phyloP scores from a whole-genome alignment of 2,888 invertebrate genomes.

The Diplolepis rosae region DNA sequence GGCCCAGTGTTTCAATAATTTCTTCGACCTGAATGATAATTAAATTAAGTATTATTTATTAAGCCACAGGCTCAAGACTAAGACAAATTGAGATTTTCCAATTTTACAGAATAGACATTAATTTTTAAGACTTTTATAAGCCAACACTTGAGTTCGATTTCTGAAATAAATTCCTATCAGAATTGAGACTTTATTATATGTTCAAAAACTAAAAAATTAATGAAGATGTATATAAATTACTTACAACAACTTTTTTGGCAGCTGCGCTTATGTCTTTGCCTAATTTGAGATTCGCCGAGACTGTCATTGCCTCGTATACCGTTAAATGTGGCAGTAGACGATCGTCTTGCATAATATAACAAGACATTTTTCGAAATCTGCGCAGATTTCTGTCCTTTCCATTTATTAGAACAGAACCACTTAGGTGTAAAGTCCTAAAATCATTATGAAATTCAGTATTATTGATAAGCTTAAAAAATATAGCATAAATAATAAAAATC shows the following conservation, averaged over 20 bases:
- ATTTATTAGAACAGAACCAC: constrained; percentile 90
- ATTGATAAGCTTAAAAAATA: not conserved
- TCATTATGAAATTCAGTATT: not conserved
- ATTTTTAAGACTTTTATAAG: no score
- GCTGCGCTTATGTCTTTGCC: constrained; percentile 84
- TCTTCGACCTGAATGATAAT: constrained; percentile 76
- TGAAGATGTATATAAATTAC: constrained; percentile 32
- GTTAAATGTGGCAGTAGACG: constrained; percentile 91
- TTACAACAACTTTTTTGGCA: constrained; percentile 86
- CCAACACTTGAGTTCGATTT: no score
- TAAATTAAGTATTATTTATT: not conserved
- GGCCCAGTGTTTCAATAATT: constrained; percentile 88
- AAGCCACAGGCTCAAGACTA: no score
- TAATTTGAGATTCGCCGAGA: constrained; percentile 94
- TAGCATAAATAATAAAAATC: no score
- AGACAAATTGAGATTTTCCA: no score
- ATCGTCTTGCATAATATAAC: constrained; percentile 98
- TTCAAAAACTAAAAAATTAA: not conserved
- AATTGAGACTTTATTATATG: not conserved
- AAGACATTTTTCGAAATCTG: constrained; percentile 93
- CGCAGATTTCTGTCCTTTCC: constrained; percentile 90
- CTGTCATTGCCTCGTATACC: constrained; percentile 94
- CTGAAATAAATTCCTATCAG: no score
- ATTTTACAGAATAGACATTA: no score
- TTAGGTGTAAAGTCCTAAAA: constrained; percentile 87